Base-by-base conservation (phyloP, 2,797 vertebrate genomes). In the Loris lydekkerianus region DNA sequence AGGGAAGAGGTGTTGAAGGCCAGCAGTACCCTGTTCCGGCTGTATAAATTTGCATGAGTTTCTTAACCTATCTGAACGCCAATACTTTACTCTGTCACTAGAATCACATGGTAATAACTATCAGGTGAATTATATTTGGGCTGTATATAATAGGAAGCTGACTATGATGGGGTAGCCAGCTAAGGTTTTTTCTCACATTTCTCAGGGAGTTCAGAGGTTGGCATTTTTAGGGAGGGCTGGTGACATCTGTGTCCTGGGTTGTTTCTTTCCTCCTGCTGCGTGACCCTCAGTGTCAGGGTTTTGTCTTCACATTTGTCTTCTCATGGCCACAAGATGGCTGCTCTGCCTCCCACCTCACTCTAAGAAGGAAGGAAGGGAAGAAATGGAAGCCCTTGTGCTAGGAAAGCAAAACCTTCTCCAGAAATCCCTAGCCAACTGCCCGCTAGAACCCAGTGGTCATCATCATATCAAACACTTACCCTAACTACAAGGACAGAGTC, bases 391-490 rank as follows among this genome's bases (percentile, higher is more conserved):
- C 14, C 18, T 27, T 4, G 21, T 40, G 18, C 23, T 29, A 31
- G 77, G 67, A 49, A 34, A 67, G n/a, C 27, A 53, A 84, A 56
- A 20, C 1, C 7, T 17, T 70, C 56, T 69, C 85, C 20, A 73
- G 77, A 88, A 53, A 37, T 21, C 31, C 72, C 46, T 46, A n/a
- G 61, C 40, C 23, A 20, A 43, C 56, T 60, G 93, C 23, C 25
- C 77, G 69, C 46, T 43, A 25, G 77, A 86, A 37, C 56, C 15
- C 21, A 10, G 3, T 37, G 65, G 23, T 65, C 61, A 77, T 53
- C 69, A 46, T 70, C 17, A 0, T 1, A 27, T 63, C 72, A 10
- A 7, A 5, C 0, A 8, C n/a, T 27, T 31, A n/a, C 27, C 53
- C 63, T 13, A 34, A 40, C 56, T 43, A 1, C 2, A 1, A 10